These are phyloP conservation scores for Lacanobia oleracea DNA, from an alignment of 2,888 invertebrate species.

Conservation along the genomic window DNA sequence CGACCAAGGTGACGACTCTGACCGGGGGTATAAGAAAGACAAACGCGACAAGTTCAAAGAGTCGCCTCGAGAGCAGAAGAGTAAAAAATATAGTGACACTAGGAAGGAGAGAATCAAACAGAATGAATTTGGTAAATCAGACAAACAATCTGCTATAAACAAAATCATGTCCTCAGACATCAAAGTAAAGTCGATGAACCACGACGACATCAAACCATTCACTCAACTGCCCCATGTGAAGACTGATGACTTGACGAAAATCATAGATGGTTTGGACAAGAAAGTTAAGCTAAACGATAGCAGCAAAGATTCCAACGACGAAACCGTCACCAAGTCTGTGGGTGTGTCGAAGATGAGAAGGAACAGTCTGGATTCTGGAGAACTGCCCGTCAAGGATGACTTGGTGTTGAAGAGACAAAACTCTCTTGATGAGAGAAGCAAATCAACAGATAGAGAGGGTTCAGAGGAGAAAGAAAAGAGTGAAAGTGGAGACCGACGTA, in stretches of 20 bases:
- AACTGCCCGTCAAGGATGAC: constrained; percentile 79
- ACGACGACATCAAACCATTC: constrained; percentile 88
- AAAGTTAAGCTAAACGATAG: constrained; percentile 82
- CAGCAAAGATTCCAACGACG: constrained; percentile 79
- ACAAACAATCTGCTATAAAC: constrained; percentile 82
- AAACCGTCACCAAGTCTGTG: constrained; percentile 72
- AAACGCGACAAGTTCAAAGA: constrained; percentile 85
- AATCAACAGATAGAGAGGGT: constrained; percentile 89
- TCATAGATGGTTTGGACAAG: constrained; percentile 86
- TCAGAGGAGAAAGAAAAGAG: constrained; percentile 88
- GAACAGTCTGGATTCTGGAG: constrained; percentile 84
- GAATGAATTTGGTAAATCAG: constrained; percentile 79
- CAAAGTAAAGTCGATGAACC: constrained; percentile 81
- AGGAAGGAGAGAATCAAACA: constrained; percentile 86
- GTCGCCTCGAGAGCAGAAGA: constrained; percentile 85
- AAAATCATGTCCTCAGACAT: constrained; percentile 82
- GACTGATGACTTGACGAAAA: constrained; percentile 86
- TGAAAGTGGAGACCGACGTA: constrained; percentile 89
- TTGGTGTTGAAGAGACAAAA: constrained; percentile 88
- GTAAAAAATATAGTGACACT: constrained; percentile 88
- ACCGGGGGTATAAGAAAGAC: constrained; percentile 81
- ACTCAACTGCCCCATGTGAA: constrained; percentile 89
- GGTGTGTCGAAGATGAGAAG: constrained; percentile 77
- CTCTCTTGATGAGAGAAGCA: constrained; percentile 90
- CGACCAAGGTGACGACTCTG: constrained; percentile 82